These are phyloP conservation scores for Nycticebus coucang DNA, from an alignment of 2,113 vertebrate species.

Conservation along the genomic window DNA sequence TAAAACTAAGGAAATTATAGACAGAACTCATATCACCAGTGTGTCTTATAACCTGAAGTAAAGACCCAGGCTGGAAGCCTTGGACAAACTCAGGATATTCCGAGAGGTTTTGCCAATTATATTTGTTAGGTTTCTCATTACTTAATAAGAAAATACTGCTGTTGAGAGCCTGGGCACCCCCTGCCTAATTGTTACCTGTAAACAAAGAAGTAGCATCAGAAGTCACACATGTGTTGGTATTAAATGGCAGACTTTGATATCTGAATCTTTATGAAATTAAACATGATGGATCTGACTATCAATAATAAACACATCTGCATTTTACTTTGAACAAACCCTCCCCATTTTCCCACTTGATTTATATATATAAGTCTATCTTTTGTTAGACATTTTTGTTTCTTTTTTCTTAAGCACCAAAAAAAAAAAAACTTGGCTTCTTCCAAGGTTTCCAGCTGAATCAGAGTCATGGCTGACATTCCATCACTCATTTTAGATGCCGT, in stretches of 20 bases:
- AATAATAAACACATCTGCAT: not conserved
- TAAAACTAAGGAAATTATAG: not conserved
- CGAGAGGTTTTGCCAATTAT: not conserved
- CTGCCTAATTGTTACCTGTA: not conserved
- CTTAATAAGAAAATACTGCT: not conserved
- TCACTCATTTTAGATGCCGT: not conserved
- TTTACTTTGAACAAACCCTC: not conserved
- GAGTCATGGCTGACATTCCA: not conserved
- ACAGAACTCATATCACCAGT: not conserved
- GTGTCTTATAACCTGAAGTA: not conserved
- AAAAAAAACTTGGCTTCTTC: not conserved
- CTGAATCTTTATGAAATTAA: not conserved
- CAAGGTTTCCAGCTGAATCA: conserved; percentile 7
- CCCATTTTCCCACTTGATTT: not conserved
- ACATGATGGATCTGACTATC: not conserved
- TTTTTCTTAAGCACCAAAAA: not conserved
- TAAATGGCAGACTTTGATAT: not conserved
- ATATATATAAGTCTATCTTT: not conserved
- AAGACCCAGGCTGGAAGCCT: not conserved
- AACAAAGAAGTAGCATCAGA: not conserved
- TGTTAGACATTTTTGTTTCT: not conserved
- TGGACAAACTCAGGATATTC: not conserved
- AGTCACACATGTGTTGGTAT: not conserved
- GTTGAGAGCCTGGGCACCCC: not conserved
- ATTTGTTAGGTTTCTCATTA: not conserved